Conservation (phyloP, 1,140 invertebrate species). For the Cyrtorhinus lividipennis region DNA sequence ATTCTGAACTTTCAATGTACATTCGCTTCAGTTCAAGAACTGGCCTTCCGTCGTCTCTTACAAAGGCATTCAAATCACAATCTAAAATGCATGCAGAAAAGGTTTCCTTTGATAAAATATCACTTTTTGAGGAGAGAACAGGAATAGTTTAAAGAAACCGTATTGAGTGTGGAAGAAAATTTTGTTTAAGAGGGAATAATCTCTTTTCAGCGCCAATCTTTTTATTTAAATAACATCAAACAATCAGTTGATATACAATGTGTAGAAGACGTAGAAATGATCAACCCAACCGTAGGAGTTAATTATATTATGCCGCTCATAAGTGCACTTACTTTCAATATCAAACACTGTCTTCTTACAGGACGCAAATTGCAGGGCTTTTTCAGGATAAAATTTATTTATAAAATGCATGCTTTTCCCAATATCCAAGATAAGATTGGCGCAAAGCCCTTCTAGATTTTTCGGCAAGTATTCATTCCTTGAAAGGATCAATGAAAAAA, state of each 20-base stretch:
- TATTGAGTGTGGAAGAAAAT: too few relatives aligned
- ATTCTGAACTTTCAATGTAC: neutral
- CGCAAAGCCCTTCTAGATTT: neutral
- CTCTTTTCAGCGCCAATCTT: too few relatives aligned
- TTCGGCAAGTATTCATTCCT: neutral
- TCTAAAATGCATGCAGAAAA: neutral
- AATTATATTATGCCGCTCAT: too few relatives aligned
- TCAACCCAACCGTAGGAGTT: too few relatives aligned
- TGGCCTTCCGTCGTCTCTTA: neutral
- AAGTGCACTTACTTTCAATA: neutral
- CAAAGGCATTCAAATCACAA: neutral
- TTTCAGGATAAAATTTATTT: neutral
- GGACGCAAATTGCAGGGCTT: neutral
- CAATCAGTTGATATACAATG: too few relatives aligned
- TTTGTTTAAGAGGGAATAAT: too few relatives aligned
- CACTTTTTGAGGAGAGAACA: too few relatives aligned
- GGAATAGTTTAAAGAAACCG: too few relatives aligned
- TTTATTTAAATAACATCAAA: too few relatives aligned
- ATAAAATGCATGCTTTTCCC: constrained; percentile 12
- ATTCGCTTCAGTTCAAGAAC: neutral
- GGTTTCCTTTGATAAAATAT: neutral
- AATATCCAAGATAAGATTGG: constrained; percentile 6
- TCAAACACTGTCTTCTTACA: neutral
- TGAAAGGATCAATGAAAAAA: neutral
- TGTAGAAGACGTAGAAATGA: too few relatives aligned